A percentile compares a stretch with the other conserved stretches of the same genome.
These are phyloP conservation scores for Digitonthophagus gazella DNA, from an alignment of 2,888 invertebrate genomes.

Conservation along the genomic window DNA sequence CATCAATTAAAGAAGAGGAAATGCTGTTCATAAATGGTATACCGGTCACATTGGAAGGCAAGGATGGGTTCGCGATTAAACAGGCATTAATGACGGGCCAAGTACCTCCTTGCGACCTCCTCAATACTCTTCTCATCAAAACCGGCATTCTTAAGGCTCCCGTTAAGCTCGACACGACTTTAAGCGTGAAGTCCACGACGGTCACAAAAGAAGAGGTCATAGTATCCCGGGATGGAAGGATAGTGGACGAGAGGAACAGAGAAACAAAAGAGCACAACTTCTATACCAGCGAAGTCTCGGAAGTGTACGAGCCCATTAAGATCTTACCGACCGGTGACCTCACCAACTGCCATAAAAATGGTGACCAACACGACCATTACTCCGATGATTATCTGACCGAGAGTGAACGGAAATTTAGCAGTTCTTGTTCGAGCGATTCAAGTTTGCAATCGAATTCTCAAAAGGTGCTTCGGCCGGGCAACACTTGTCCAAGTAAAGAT, in stretches of 20 bases:
- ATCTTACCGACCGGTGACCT: constrained; percentile 48
- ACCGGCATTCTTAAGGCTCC: constrained; percentile 66
- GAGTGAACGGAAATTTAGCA: constrained; percentile 45
- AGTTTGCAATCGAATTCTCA: constrained; percentile 49
- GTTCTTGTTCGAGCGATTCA: constrained; percentile 49
- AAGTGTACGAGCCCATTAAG: constrained; percentile 63
- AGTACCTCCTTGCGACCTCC: constrained; percentile 68
- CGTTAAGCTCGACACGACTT: constrained; percentile 67
- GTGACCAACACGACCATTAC: constrained; percentile 36
- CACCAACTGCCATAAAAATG: constrained; percentile 39
- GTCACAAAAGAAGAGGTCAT: constrained; percentile 70
- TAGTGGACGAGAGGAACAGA: constrained; percentile 68
- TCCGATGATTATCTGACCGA: constrained; percentile 46
- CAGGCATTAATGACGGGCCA: constrained; percentile 67
- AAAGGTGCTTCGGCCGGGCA: constrained; percentile 24
- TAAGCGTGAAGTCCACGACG: constrained; percentile 69
- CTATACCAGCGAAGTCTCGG: constrained; percentile 65
- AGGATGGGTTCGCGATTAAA: constrained; percentile 67
- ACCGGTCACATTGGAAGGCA: constrained; percentile 65
- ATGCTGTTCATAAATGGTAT: constrained; percentile 69
- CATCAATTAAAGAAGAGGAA: constrained; percentile 70
- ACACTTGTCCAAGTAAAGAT: constrained; percentile 44
- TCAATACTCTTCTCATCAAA: constrained; percentile 66
- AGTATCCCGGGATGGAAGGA: constrained; percentile 63
- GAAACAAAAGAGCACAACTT: constrained; percentile 72